phyloP scores from a whole-genome alignment of 2,888 invertebrate species.

The Blera fallax region DNA sequence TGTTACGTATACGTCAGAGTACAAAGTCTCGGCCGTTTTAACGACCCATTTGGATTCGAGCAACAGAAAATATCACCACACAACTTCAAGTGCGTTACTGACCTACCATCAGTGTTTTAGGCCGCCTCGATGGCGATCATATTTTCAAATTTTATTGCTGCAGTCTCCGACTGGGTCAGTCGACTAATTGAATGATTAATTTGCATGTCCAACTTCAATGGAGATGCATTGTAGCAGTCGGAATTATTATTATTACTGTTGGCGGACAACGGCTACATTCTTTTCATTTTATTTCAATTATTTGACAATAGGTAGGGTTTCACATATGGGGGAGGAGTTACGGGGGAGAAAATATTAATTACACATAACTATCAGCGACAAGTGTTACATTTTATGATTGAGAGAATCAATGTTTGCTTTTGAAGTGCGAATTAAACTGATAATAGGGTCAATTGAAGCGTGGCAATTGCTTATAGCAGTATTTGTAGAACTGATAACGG shows the following conservation, averaged over 20 bases:
- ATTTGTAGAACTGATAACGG: slow-evolving; percentile 5
- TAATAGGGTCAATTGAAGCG: slow-evolving; percentile 48
- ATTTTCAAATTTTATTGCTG: slow-evolving; percentile 44
- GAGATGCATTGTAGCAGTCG: slow-evolving; percentile 11
- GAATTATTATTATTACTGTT: too few species aligned
- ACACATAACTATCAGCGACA: slow-evolving; percentile 18
- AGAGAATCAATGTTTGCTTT: slow-evolving; percentile 5
- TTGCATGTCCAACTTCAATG: slow-evolving; percentile 57
- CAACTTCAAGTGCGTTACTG: slow-evolving; percentile 31
- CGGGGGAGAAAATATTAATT: slow-evolving; percentile 22
- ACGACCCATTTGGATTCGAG: not conserved
- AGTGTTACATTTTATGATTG: slow-evolving; percentile 23
- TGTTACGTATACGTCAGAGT: slow-evolving; percentile 50
- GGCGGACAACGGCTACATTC: slow-evolving; percentile 38
- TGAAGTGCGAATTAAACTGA: slow-evolving; percentile 29
- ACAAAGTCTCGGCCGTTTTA: slow-evolving; percentile 17
- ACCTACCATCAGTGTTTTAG: slow-evolving; percentile 39
- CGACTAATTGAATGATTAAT: slow-evolving; percentile 59
- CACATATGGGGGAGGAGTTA: not conserved
- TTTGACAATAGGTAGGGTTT: slow-evolving; percentile 5
- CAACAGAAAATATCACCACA: not conserved
- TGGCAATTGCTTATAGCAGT: slow-evolving; percentile 7
- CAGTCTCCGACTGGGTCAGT: slow-evolving; percentile 36
- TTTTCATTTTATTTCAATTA: slow-evolving; percentile 56
- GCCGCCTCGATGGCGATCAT: slow-evolving; percentile 11